Conservation (phyloP, 2,888 invertebrate species). For the Limnephilus marmoratus region DNA sequence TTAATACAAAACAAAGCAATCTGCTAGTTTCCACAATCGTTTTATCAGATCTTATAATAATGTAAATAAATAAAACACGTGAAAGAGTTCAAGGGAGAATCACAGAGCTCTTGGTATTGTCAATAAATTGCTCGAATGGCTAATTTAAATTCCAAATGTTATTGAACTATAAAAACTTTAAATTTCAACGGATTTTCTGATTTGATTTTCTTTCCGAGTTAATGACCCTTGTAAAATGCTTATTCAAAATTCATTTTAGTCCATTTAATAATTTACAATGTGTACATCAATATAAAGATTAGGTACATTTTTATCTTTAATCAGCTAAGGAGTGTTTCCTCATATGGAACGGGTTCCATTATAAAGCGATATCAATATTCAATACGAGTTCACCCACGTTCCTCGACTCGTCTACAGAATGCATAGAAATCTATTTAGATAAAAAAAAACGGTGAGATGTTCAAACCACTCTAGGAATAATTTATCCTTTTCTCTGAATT, state of each 20-base stretch:
- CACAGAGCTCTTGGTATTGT: not conserved
- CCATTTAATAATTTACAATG: slow-evolving; percentile 6
- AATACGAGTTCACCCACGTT: slow-evolving; percentile 28
- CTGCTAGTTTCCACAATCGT: not conserved
- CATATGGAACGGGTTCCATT: slow-evolving; percentile 1
- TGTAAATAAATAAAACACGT: not conserved
- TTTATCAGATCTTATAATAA: not conserved
- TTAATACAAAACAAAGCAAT: not conserved
- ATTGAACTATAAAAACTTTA: not conserved
- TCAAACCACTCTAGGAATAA: not conserved
- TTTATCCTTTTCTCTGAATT: not conserved
- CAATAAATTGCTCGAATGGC: not conserved
- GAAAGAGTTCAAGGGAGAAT: not conserved
- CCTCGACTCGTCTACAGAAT: not conserved
- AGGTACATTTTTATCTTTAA: not conserved
- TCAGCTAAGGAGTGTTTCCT: not conserved
- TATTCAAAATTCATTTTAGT: not conserved
- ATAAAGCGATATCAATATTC: slow-evolving; percentile 11
- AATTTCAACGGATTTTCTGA: not conserved
- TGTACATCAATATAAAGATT: slow-evolving; percentile 19
- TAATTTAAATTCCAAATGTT: not conserved
- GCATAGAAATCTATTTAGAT: not conserved
- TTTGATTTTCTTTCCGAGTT: slow-evolving; percentile 12
- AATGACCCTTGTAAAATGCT: slow-evolving; percentile 12
- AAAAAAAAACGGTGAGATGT: not conserved